Conservation (phyloP, 2,888 invertebrate species). For the Alitta virens region DNA sequence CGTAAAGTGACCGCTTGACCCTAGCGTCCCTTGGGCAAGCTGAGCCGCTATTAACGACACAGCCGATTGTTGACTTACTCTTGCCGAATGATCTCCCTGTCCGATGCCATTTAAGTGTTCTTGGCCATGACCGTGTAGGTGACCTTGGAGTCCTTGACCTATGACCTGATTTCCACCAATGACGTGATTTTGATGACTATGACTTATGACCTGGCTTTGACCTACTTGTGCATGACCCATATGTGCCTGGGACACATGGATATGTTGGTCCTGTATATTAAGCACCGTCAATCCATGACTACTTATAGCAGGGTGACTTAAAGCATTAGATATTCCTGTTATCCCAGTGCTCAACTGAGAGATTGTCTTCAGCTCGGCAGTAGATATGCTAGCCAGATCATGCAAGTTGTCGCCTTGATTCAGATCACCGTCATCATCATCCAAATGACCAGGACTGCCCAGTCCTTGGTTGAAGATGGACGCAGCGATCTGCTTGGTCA, state of each 20-base stretch:
- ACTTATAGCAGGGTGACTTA: not conserved
- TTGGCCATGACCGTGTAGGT: not conserved
- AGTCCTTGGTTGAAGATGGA: constrained; percentile 21
- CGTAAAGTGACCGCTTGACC: not conserved
- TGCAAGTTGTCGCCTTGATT: constrained; percentile 15
- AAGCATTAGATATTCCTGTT: no score
- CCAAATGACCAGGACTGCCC: constrained; percentile 17
- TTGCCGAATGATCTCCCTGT: not conserved
- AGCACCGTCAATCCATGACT: not conserved
- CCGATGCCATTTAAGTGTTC: not conserved
- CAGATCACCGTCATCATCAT: not conserved
- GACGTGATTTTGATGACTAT: not conserved
- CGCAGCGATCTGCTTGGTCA: constrained; percentile 38
- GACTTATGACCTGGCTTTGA: not conserved
- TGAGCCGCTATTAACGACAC: constrained; percentile 3
- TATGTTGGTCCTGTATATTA: not conserved
- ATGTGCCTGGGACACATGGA: not conserved
- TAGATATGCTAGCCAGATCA: constrained; percentile 22
- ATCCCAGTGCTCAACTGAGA: not conserved
- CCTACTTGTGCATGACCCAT: not conserved
- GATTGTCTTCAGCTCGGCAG: constrained; percentile 8
- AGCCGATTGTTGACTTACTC: not conserved
- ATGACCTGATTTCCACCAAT: not conserved
- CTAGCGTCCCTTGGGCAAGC: not conserved
- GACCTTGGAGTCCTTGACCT: not conserved